Base-by-base conservation (phyloP, 2,888 invertebrate genomes). In the Microctonus hyperodae region DNA sequence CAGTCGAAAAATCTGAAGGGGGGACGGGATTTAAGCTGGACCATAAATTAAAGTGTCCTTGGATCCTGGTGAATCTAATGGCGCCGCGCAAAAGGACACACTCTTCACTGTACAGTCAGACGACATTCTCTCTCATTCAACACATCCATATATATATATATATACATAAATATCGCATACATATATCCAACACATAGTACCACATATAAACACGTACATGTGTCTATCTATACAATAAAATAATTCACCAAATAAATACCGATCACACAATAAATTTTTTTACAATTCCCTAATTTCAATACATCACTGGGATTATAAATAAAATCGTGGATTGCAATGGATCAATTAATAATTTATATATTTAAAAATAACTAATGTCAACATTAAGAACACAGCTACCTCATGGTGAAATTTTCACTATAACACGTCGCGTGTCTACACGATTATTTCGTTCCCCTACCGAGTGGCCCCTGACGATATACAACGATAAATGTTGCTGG, bases 21-120 rank as follows among this genome's bases (percentile, higher is more conserved):
- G 16, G 44, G 16, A n/a, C 16, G 5, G 44, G 44, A 44, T 20
- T 33, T n/a, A 40, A 62, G 35, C 31, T 55, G 55, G 55, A 60
- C 33, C 37, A 60, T 65, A 60, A 65, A 65, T 60, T 65, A 53
- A n/a, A 44, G 59, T 65, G 60, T 65, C 65, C 60, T 65, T 65
- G 65, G 31, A 60, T 31, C 60, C 55, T 53, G 65, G 13, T 31
- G 55, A 33, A 65, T 44, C 16, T 33, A 59, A 60, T 55, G 65
- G 44, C 51, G n/a, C 13, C 28, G 16, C 16, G 53, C 33, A 35
- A 51, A 37, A 62, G 51, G 35, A 37, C 35, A 50, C 50, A 50
- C 50, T 44, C 13, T 44, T n/a, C n/a, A n/a, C 16, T n/a, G 44
- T 44, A 44, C 28, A 60, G 33, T 60, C 20, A 13, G 50, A 50